Percentiles rank a stretch among this genome's conserved stretches.
phyloP scores from a whole-genome alignment of 2,113 vertebrate genomes.

The Osmerus mordax region DNA sequence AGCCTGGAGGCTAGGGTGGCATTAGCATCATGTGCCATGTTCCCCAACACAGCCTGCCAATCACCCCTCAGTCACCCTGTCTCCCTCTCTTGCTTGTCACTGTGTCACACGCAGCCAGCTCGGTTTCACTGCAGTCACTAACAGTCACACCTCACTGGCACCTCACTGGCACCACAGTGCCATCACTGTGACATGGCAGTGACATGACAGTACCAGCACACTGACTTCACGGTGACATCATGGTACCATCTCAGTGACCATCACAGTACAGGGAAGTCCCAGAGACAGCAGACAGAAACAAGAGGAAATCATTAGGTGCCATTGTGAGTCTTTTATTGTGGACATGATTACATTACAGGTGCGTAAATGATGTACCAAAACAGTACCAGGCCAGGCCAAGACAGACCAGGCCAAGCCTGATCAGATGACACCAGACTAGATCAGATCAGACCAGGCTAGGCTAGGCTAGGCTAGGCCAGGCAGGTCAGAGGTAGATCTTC shows the following conservation, averaged over 20 bases:
- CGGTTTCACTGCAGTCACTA: too few relatives aligned
- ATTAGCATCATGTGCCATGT: constrained; percentile 69
- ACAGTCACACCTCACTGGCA: too few relatives aligned
- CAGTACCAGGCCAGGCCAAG: constrained; percentile 81
- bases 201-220: constrained; percentile 49
- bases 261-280: constrained; percentile 29
- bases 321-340: constrained; percentile 87
- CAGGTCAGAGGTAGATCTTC: constrained; percentile 86
- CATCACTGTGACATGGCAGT: too few relatives aligned
- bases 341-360: constrained; percentile 85
- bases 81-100: constrained; percentile 56
- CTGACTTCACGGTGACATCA: constrained; percentile 4
- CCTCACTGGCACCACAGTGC: too few relatives aligned
- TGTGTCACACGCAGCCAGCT: too few relatives aligned
- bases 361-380: constrained; percentile 83
- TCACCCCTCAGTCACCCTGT: constrained; percentile 13
- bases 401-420: constrained; percentile 64
- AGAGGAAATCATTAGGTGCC: constrained; percentile 14
- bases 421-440: too few relatives aligned
- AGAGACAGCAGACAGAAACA: constrained; percentile 22
- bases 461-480: constrained; percentile 70
- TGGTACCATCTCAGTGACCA: neutral
- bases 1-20: constrained; percentile 67
- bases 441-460: too few relatives aligned
- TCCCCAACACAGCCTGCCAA: constrained; percentile 59